These are phyloP conservation scores for Sycobia sp. DNA, from an alignment of 1,140 invertebrate genomes.

Conservation along the genomic window DNA sequence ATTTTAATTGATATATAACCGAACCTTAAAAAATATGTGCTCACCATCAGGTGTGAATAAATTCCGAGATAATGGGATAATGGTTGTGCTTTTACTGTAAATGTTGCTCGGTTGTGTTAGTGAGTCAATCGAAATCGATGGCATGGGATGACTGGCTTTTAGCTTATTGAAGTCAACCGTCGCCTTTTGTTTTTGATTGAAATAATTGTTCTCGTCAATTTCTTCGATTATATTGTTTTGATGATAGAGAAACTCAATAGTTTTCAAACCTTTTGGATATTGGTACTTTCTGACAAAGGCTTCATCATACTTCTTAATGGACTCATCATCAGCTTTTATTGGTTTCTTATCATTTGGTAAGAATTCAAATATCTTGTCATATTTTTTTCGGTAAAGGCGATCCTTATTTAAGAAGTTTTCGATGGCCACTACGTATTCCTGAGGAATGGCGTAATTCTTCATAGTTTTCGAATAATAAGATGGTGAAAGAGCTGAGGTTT, in stretches of 20 bases:
- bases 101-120: too few species aligned
- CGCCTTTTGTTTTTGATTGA: too few species aligned
- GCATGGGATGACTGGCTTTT: too few species aligned
- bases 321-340: not conserved
- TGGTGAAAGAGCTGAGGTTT: too few species aligned
- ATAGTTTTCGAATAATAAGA: not conserved
- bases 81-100: too few species aligned
- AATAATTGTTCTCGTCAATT: conserved; percentile 63
- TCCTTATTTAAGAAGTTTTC: conserved; percentile 4
- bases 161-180: too few species aligned
- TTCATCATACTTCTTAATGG: conserved; percentile 55
- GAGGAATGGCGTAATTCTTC: conserved; percentile 7
- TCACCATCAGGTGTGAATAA: too few species aligned
- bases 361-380: conserved; percentile 16
- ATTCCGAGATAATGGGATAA: too few species aligned
- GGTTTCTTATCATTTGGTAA: conserved; percentile 1
- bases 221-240: conserved; percentile 34
- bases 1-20: too few species aligned
- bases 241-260: conserved; percentile 17
- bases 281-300: conserved; percentile 47
- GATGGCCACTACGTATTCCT: conserved; percentile 18
- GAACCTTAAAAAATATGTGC: too few species aligned
- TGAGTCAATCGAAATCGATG: too few species aligned
- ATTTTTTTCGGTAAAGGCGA: too few species aligned
- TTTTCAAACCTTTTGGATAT: conserved; percentile 20